A percentile compares a stretch with the other conserved stretches of the same genome.
phyloP scores from a whole-genome alignment of 1,140 invertebrate species.

The Myzus persicae region DNA sequence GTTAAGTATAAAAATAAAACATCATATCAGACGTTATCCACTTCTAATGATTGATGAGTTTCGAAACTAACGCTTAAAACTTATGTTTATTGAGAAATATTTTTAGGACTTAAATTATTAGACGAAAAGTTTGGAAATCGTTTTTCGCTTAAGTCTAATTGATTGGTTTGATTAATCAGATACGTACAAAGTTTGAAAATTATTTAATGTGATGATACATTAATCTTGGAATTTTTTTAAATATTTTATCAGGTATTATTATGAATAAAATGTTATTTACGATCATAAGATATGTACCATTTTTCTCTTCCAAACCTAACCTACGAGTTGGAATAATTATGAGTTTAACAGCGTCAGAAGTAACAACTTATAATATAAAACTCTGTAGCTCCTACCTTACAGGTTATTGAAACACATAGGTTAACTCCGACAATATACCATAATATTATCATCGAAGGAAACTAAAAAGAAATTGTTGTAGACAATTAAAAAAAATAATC shows the following conservation, averaged over 20 bases:
- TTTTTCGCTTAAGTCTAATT: neutral
- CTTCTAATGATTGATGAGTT: neutral
- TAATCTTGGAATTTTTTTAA: neutral
- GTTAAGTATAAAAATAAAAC: neutral
- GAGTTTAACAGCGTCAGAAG: no score
- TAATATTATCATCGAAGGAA: no score
- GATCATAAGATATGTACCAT: no score
- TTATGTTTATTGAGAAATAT: neutral
- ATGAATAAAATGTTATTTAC: neutral
- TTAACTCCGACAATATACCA: no score
- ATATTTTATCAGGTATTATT: neutral
- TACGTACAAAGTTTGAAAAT: neutral
- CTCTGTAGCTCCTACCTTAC: no score
- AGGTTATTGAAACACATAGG: no score
- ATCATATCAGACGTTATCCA: neutral
- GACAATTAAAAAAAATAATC: no score
- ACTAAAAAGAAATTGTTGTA: no score
- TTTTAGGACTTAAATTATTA: neutral
- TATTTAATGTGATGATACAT: neutral
- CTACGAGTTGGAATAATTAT: no score
- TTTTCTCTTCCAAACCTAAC: no score
- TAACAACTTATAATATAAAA: no score
- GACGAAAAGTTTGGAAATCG: neutral
- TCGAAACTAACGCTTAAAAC: neutral
- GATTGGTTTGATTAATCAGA: neutral